Percentiles rank a stretch among this genome's conserved stretches.
Conservation (phyloP, 2,113 vertebrate genomes). For the Gambusia holbrooki region DNA sequence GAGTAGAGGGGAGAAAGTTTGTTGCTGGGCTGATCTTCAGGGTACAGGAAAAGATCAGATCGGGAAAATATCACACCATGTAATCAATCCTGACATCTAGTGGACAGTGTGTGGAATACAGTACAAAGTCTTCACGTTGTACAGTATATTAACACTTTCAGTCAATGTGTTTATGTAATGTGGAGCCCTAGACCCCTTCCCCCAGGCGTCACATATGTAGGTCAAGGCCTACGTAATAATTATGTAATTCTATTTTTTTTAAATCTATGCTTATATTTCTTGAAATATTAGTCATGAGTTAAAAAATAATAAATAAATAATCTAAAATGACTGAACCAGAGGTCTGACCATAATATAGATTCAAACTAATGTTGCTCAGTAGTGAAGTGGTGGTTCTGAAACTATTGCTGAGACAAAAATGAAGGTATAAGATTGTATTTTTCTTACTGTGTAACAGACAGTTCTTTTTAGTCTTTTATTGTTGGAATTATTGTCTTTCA, state of each 20-base stretch:
- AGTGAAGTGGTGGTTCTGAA: too few species aligned
- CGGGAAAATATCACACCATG: constrained; percentile 3
- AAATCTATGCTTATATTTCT: neutral
- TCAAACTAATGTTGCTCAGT: too few species aligned
- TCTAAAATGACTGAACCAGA: neutral
- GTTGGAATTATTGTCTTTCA: neutral
- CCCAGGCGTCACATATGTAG: constrained; percentile 30
- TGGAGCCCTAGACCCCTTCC: constrained; percentile 33
- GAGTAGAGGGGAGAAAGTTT: constrained; percentile 46
- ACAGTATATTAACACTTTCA: neutral
- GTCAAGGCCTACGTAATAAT: constrained; percentile 41
- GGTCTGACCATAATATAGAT: neutral
- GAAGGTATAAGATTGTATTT: too few species aligned
- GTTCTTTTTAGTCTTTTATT: neutral
- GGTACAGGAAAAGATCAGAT: neutral
- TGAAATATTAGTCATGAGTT: too few species aligned
- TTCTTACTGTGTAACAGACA: too few species aligned
- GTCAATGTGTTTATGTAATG: constrained; percentile 45
- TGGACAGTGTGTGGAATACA: constrained; percentile 38
- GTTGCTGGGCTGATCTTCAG: constrained; percentile 15
- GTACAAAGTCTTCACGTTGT: neutral
- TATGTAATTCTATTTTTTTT: constrained; percentile 32
- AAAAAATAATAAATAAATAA: neutral
- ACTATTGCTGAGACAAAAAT: too few species aligned
- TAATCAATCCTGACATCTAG: constrained; percentile 69